These are phyloP conservation scores for Arenaria interpres DNA, from an alignment of 2,113 vertebrate species.

Conservation along the genomic window DNA sequence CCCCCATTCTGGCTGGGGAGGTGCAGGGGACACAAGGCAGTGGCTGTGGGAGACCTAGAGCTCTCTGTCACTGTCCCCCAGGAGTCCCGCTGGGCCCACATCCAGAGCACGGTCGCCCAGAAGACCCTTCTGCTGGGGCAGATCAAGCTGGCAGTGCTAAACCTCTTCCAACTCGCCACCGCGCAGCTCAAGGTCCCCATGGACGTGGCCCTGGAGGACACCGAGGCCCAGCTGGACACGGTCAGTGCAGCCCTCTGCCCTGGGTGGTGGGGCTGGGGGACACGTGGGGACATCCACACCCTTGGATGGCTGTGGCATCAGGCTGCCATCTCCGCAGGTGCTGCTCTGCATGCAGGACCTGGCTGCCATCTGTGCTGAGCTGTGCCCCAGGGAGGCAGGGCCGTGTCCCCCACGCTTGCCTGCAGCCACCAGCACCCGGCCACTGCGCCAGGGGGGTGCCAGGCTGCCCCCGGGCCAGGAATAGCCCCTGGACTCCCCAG, in stretches of 20 bases:
- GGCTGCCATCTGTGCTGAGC: neutral
- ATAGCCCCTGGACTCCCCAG: neutral
- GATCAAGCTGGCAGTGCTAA: conserved; percentile 76
- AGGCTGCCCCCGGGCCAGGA: neutral
- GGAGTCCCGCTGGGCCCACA: conserved; percentile 82
- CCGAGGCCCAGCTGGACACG: conserved; percentile 77
- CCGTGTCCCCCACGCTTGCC: fast-evolving
- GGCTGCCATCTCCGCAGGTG: conserved; percentile 40
- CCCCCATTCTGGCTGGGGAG: fast-evolving
- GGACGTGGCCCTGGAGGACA: conserved; percentile 68
- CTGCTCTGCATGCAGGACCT: conserved; percentile 66
- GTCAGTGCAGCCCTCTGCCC: conserved; percentile 32
- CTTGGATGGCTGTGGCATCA: neutral
- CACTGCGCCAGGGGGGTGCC: fast-evolving
- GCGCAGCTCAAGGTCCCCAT: neutral
- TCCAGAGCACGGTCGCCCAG: conserved; percentile 75
- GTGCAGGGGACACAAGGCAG: neutral
- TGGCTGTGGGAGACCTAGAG: neutral
- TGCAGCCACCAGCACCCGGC: fast-evolving
- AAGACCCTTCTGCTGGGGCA: conserved; percentile 79
- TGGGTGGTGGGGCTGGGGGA: too few relatives aligned
- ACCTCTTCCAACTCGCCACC: conserved; percentile 78
- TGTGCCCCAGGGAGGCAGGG: neutral
- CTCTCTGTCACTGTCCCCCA: neutral
- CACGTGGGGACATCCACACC: fast-evolving